Percentiles rank a stretch among this genome's conserved stretches.
Conservation (phyloP, 1,140 invertebrate species). For the Lanistes nyassanus region DNA sequence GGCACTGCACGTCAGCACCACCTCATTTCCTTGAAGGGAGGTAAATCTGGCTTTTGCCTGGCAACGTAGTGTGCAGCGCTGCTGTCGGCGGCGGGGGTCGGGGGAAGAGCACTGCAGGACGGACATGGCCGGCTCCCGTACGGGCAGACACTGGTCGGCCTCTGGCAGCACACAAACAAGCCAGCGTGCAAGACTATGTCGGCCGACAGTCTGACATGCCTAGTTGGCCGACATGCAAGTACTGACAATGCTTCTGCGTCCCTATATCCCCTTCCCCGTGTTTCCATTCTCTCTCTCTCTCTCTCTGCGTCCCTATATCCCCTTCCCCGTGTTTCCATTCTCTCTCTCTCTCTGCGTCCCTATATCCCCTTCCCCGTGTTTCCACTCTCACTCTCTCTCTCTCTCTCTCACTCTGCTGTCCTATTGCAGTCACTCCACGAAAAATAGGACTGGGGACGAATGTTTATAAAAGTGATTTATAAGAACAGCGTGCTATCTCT, state of each 20-base stretch:
- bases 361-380: too few species aligned
- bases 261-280: too few species aligned
- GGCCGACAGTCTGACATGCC: too few species aligned
- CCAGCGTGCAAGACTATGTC: too few species aligned
- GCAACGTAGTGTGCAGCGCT: constrained; percentile 44
- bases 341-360: too few species aligned
- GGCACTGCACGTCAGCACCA: constrained; percentile 46
- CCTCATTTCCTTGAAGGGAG: not conserved
- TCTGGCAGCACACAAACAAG: constrained; percentile 18
- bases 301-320: too few species aligned
- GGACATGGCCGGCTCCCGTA: constrained; percentile 45
- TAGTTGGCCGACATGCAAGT: not conserved
- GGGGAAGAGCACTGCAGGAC: constrained; percentile 4
- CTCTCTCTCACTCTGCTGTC: too few species aligned
- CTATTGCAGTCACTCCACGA: too few species aligned
- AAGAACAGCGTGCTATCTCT: not conserved
- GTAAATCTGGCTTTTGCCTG: constrained; percentile 31
- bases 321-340: too few species aligned
- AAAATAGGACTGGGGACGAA: not conserved
- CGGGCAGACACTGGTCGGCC: constrained; percentile 26
- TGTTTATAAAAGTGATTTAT: not conserved
- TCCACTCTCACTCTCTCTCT: too few species aligned
- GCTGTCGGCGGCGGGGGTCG: constrained; percentile 13
- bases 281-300: too few species aligned
- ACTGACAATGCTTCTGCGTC: not conserved